Evolutionary conservation across 35 echinoderm and acorn worm genomes (phyloP).

Genomic region (Stichopus chloronotus): DNA sequence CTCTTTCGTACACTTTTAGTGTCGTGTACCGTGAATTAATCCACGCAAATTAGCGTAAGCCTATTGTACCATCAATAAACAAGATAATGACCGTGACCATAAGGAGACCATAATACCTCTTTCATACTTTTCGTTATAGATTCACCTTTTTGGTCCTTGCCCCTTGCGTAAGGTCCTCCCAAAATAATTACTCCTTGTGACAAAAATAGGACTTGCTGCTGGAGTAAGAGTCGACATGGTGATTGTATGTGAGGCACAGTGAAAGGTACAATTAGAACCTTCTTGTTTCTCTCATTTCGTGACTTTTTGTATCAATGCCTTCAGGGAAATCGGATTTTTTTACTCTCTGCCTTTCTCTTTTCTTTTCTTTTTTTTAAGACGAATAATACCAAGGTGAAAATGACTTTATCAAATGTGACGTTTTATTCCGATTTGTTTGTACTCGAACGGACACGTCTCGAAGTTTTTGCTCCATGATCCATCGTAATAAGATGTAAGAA

Average conservation of each 20-base stretch:
- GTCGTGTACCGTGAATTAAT: too few relatives aligned
- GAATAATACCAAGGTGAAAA: slow-evolving; percentile 33
- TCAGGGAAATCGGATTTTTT: slow-evolving; percentile 28
- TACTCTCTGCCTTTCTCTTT: neutral
- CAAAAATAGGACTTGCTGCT: slow-evolving; percentile 7
- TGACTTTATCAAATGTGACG: slow-evolving; percentile 21
- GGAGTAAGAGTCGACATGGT: slow-evolving; percentile 4
- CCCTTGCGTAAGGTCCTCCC: neutral
- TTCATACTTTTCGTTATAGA: neutral
- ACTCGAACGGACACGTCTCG: neutral
- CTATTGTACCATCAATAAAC: neutral
- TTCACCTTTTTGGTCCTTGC: neutral
- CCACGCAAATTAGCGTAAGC: too few relatives aligned
- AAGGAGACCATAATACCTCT: neutral
- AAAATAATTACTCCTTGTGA: slow-evolving; percentile 6
- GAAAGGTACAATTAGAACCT: neutral
- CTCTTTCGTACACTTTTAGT: too few relatives aligned
- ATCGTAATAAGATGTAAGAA: slow-evolving; percentile 11
- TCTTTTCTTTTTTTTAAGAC: neutral
- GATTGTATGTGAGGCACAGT: slow-evolving; percentile 24
- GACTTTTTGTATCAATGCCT: neutral
- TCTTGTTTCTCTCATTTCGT: neutral
- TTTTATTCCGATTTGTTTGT: slow-evolving; percentile 13
- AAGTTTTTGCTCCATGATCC: neutral
- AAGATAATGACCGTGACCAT: neutral